phyloP scores from a whole-genome alignment of 2,113 vertebrate species.

The Boulengeromyrus knoepffleri region DNA sequence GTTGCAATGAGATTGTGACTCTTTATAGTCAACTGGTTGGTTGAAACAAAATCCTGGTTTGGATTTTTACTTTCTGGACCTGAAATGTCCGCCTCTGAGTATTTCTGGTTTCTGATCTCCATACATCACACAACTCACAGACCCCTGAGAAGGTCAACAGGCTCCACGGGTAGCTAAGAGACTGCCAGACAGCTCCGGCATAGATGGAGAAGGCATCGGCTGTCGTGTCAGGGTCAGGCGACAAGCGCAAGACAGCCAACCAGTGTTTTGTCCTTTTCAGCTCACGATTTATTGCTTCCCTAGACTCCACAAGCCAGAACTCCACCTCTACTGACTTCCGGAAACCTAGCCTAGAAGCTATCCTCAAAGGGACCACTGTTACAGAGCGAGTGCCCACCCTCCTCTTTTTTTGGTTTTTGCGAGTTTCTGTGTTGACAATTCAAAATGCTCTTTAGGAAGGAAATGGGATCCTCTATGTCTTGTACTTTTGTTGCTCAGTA shows the following conservation, averaged over 20 bases:
- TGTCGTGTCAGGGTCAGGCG: neutral
- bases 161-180: neutral
- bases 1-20: no score
- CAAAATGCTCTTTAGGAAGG: neutral
- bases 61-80: no score
- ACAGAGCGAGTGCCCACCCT: neutral
- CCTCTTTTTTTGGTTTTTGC: neutral
- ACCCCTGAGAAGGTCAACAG: slow-evolving; percentile 12
- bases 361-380: slow-evolving; percentile 19
- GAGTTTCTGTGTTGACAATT: neutral
- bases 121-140: neutral
- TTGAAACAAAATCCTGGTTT: no score
- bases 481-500: neutral
- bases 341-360: neutral
- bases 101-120: neutral
- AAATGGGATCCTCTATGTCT: neutral
- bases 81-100: neutral
- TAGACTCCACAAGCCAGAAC: neutral
- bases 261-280: slow-evolving; percentile 15
- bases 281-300: slow-evolving; percentile 16
- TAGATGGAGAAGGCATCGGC: neutral
- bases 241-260: slow-evolving; percentile 5
- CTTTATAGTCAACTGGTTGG: no score
- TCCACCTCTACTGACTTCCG: neutral
- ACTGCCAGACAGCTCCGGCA: neutral